Conservation (phyloP, 2,888 invertebrate genomes). For the Drosophila algonquin region DNA sequence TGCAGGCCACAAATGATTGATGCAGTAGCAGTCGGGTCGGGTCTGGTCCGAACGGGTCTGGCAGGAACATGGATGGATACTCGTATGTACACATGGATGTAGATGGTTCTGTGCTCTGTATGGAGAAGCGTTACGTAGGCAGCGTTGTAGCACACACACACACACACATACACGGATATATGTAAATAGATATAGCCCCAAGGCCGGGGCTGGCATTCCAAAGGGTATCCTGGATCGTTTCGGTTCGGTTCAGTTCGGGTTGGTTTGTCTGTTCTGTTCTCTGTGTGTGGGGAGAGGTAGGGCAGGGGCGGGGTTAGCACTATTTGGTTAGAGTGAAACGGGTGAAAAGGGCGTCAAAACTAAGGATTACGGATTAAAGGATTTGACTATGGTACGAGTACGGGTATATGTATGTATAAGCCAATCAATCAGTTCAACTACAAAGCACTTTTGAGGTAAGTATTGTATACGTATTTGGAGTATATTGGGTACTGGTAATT, state of each 20-base stretch:
- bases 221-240: no score
- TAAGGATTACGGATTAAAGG: constrained; percentile 8
- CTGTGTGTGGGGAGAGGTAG: not conserved
- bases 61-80: constrained; percentile 8
- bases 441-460: constrained; percentile 57
- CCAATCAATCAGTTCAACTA: constrained; percentile 75
- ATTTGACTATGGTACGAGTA: no score
- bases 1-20: constrained; percentile 27
- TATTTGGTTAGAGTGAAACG: constrained; percentile 13
- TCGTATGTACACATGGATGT: not conserved
- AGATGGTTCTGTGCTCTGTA: no score
- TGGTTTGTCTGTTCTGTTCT: not conserved
- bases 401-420: constrained; percentile 34
- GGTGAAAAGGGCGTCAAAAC: constrained; percentile 9
- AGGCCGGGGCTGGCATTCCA: no score
- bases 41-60: not conserved
- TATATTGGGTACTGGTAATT: constrained; percentile 10
- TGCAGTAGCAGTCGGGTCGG: constrained; percentile 11
- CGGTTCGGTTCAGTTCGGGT: no score
- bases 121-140: no score
- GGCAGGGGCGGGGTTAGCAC: not conserved
- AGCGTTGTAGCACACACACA: no score
- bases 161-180: no score
- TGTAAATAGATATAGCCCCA: no score
- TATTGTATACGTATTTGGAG: constrained; percentile 29